These are phyloP conservation scores for Incurvaria masculella DNA, from an alignment of 2,888 invertebrate genomes.

Conservation along the genomic window DNA sequence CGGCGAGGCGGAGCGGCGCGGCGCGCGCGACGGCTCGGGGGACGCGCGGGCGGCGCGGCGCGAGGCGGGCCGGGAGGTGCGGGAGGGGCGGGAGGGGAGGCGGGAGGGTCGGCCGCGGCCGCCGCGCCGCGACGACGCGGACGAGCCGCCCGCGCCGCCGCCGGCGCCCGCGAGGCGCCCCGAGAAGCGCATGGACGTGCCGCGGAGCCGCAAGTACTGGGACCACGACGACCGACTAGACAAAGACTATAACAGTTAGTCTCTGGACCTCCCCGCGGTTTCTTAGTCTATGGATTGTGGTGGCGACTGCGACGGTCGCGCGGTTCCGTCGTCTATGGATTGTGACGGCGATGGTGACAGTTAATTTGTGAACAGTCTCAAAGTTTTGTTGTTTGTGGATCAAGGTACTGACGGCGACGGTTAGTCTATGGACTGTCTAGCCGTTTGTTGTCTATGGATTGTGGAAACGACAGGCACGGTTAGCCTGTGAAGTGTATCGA, in stretches of 20 bases:
- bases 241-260: slow-evolving; percentile 48
- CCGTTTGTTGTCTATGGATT: too few species aligned
- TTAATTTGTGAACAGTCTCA: too few species aligned
- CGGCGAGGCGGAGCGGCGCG: slow-evolving; percentile 22
- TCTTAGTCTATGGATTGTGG: too few species aligned
- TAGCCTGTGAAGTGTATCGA: too few species aligned
- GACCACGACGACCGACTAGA: slow-evolving; percentile 49
- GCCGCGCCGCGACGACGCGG: slow-evolving; percentile 20
- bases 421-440: too few species aligned
- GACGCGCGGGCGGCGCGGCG: slow-evolving; percentile 23
- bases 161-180: slow-evolving; percentile 23
- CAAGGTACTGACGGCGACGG: too few species aligned
- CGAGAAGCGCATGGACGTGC: slow-evolving; percentile 41
- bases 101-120: slow-evolving; percentile 10
- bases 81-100: slow-evolving; percentile 20
- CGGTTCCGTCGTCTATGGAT: too few species aligned
- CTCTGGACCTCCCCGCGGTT: too few species aligned
- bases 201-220: slow-evolving; percentile 45
- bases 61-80: slow-evolving; percentile 20
- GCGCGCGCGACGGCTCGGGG: slow-evolving; percentile 18
- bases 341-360: too few species aligned
- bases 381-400: too few species aligned
- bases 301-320: too few species aligned
- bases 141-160: slow-evolving; percentile 18
- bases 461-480: too few species aligned